phyloP scores from a whole-genome alignment of 2,888 invertebrate species.

The Metopia argyrocephala region DNA sequence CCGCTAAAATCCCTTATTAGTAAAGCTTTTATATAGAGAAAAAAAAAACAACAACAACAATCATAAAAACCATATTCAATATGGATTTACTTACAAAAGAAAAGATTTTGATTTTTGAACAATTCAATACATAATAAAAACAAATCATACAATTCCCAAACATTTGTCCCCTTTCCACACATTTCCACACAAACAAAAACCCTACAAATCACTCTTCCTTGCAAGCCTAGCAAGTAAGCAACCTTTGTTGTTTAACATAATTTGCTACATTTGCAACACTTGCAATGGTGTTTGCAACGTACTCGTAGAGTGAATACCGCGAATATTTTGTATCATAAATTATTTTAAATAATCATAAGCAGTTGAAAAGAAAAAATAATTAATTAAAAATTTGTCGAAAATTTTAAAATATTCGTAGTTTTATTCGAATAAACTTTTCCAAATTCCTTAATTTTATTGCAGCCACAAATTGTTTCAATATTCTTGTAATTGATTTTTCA shows the following conservation, averaged over 20 bases:
- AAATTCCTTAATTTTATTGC: no score
- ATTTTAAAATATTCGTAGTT: neutral
- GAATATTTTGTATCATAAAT: no score
- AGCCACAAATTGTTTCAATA: no score
- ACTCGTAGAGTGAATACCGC: no score
- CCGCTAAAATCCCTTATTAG: constrained; percentile 22
- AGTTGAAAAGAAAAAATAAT: no score
- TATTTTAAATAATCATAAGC: no score
- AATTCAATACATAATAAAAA: neutral
- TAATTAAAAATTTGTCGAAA: neutral
- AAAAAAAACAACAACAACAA: constrained; percentile 29
- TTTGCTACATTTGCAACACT: no score
- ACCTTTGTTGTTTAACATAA: no score
- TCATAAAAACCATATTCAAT: constrained; percentile 55
- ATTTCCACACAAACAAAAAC: constrained; percentile 2
- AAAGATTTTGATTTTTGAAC: constrained; percentile 57
- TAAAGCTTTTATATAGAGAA: constrained; percentile 29
- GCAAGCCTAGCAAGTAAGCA: no score
- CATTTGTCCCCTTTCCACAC: neutral
- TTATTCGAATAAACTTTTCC: no score
- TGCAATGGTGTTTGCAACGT: no score
- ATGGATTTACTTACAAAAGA: constrained; percentile 25
- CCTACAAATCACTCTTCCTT: neutral
- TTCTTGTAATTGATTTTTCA: no score
- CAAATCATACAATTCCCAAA: constrained; percentile 20